phyloP scores from a whole-genome alignment of 2,888 invertebrate species.

The Synergus laeviventris region DNA sequence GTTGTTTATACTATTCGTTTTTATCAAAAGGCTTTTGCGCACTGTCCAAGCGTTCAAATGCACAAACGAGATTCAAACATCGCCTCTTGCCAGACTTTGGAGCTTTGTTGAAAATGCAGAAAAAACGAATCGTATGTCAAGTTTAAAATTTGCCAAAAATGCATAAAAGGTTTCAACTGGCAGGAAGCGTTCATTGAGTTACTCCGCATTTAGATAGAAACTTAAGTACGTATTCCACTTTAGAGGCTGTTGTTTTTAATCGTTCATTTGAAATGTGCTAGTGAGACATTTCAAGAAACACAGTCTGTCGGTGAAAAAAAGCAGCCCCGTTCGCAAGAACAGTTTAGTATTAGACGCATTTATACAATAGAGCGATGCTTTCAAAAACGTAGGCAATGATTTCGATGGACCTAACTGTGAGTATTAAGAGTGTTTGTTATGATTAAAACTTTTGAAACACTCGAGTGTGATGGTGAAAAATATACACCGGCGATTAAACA shows the following conservation, averaged over 20 bases:
- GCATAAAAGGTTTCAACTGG: background rate
- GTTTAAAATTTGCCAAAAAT: background rate
- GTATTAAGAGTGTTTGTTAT: slow-evolving; percentile 62
- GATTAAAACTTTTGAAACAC: slow-evolving; percentile 48
- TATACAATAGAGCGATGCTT: slow-evolving; percentile 64
- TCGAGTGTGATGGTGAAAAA: slow-evolving; percentile 24
- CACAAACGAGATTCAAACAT: slow-evolving; percentile 14
- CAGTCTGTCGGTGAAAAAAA: slow-evolving; percentile 29
- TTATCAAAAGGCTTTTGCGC: background rate
- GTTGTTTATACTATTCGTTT: slow-evolving; percentile 15
- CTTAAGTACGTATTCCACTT: slow-evolving; percentile 27
- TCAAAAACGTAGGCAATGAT: slow-evolving; percentile 59
- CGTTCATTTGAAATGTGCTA: slow-evolving; percentile 1
- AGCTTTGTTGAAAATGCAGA: background rate
- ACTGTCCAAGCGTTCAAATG: slow-evolving; percentile 23
- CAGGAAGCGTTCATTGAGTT: slow-evolving; percentile 15
- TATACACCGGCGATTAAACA: slow-evolving; percentile 23
- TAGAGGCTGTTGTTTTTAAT: slow-evolving; percentile 14
- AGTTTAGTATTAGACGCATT: slow-evolving; percentile 70
- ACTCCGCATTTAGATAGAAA: slow-evolving; percentile 19
- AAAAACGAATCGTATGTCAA: background rate
- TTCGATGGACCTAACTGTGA: slow-evolving; percentile 65
- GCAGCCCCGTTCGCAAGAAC: slow-evolving; percentile 55
- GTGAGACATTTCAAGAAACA: slow-evolving; percentile 5
- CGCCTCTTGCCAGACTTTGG: background rate